A percentile compares a stretch with the other conserved stretches of the same genome.
phyloP scores from a whole-genome alignment of 2,888 invertebrate species.

The Stenoptilia bipunctidactyla region DNA sequence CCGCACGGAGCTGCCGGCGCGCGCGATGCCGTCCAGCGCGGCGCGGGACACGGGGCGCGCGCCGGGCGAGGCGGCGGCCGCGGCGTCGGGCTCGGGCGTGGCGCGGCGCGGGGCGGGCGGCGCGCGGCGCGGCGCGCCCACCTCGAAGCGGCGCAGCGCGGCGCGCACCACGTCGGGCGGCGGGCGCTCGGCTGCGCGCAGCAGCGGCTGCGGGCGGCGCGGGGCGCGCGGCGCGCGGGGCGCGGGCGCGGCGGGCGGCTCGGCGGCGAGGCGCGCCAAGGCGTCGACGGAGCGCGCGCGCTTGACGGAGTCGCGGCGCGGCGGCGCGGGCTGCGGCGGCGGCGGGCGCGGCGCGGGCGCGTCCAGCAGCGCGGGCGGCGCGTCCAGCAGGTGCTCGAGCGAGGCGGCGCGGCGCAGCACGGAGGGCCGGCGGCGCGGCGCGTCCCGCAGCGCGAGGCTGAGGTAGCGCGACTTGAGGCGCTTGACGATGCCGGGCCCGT shows the following conservation, averaged over 20 bases:
- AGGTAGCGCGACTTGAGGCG: slow-evolving; percentile 89
- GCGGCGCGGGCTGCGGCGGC: slow-evolving; percentile 27
- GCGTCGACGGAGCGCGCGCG: slow-evolving; percentile 90
- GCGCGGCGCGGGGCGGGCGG: slow-evolving; percentile 46
- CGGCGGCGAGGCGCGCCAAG: slow-evolving; percentile 75
- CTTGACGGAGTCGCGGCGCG: slow-evolving; percentile 75
- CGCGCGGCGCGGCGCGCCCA: slow-evolving; percentile 68
- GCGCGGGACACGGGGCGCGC: slow-evolving; percentile 62
- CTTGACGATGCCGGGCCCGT: slow-evolving; percentile 93
- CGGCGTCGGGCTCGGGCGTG: slow-evolving; percentile 47
- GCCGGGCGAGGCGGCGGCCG: slow-evolving; percentile 27
- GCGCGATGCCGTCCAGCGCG: slow-evolving; percentile 76
- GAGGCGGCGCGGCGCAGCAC: slow-evolving; percentile 86
- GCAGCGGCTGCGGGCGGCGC: slow-evolving; percentile 69
- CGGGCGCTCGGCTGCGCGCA: slow-evolving; percentile 84
- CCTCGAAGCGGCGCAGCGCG: slow-evolving; percentile 87
- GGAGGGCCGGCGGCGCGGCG: slow-evolving; percentile 75
- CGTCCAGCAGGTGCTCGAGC: slow-evolving; percentile 86
- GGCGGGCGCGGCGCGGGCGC: slow-evolving; percentile 27
- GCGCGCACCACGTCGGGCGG: slow-evolving; percentile 92
- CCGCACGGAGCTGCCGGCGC: slow-evolving; percentile 76
- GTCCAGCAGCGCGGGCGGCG: no score
- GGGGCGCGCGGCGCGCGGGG: slow-evolving; percentile 55
- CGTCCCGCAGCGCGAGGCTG: slow-evolving; percentile 85
- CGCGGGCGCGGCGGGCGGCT: slow-evolving; percentile 53